Conservation (phyloP, 1,140 invertebrate species). For the Uloborus diversus region DNA sequence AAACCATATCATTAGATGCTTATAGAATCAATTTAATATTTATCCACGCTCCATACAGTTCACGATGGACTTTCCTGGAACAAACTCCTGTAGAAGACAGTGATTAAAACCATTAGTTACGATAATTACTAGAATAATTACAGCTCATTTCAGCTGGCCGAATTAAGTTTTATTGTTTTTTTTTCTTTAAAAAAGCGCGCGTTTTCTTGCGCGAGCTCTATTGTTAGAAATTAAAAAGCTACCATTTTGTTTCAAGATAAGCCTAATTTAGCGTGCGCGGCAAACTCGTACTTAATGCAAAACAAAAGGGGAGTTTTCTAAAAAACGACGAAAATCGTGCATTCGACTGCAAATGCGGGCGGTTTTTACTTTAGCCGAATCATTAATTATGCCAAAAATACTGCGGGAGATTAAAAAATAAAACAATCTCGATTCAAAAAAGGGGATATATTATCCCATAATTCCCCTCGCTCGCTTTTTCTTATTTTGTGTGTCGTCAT, state of each 20-base stretch:
- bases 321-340: constrained; percentile 17
- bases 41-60: too few species aligned
- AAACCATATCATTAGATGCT: too few species aligned
- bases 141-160: not conserved
- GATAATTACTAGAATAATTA: constrained; percentile 23
- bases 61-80: not conserved
- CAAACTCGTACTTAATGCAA: constrained; percentile 5
- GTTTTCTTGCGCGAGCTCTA: not conserved
- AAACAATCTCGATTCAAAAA: constrained; percentile 2
- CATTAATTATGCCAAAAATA: constrained; percentile 52
- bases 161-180: not conserved
- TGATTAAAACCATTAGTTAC: not conserved
- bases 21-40: too few species aligned
- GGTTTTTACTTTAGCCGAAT: constrained; percentile 42
- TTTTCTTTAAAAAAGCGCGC: not conserved
- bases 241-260: constrained; percentile 33
- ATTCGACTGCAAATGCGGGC: constrained; percentile 32
- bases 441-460: constrained; percentile 43
- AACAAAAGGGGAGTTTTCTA: constrained; percentile 19
- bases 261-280: constrained; percentile 41
- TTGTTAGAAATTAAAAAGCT: constrained; percentile 1
- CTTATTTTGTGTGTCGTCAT: not conserved
- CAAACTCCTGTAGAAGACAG: not conserved
- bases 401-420: constrained; percentile 31
- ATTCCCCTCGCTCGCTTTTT: not conserved